These are phyloP conservation scores for Graptemys geographica DNA, from an alignment of 2,797 vertebrate genomes.

Conservation along the genomic window DNA sequence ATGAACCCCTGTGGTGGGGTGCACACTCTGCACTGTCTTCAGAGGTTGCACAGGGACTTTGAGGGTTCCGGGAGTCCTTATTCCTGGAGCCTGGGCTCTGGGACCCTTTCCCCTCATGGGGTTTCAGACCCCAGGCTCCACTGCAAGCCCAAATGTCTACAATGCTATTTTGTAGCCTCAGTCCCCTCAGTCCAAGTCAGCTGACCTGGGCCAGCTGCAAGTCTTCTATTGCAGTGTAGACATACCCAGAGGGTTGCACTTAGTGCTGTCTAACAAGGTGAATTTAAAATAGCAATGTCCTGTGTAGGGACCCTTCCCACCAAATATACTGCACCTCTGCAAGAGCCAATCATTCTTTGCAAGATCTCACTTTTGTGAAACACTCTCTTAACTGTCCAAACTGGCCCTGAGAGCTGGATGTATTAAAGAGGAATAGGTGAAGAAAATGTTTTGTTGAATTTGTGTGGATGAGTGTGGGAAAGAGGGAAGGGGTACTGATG, in stretches of 20 bases:
- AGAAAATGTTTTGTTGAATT: neutral
- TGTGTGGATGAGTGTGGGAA: neutral
- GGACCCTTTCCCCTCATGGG: neutral
- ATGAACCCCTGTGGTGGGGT: rapidly evolving
- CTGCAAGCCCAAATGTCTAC: neutral
- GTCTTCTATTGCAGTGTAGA: neutral
- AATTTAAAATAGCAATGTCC: neutral
- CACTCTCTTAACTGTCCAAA: neutral
- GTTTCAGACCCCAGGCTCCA: neutral
- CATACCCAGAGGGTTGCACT: neutral
- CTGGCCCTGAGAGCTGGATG: neutral
- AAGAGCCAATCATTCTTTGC: neutral
- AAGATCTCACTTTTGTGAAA: neutral
- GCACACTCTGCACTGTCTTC: rapidly evolving
- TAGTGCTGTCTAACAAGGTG: neutral
- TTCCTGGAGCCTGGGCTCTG: neutral
- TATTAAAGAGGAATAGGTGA: neutral
- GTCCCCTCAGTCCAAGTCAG: neutral
- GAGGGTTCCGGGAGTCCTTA: neutral
- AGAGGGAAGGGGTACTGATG: neutral
- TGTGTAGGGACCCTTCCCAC: neutral
- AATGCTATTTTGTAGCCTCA: neutral
- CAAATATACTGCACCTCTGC: neutral
- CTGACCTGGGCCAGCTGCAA: neutral
- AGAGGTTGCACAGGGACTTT: no score